Conservation (phyloP, 2,113 vertebrate species). For the pig (Sus scrofa) region DNA sequence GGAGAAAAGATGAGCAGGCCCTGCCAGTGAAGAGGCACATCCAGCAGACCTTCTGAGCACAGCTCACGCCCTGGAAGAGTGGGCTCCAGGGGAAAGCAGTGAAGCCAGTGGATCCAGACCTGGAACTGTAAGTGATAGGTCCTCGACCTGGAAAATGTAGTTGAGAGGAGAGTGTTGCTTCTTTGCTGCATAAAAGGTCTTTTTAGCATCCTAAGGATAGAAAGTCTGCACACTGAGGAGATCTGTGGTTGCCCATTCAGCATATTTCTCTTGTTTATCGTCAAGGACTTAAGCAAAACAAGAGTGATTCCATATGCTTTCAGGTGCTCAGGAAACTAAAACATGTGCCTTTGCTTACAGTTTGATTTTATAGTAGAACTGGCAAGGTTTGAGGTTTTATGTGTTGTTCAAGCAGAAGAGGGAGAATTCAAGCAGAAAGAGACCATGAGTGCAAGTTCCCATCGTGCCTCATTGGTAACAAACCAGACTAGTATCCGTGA, state of each 20-base stretch:
- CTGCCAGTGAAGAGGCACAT: background rate
- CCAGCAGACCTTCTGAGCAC: background rate
- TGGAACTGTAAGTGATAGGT: slow-evolving; percentile 61
- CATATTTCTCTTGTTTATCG: background rate
- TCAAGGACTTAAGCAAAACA: background rate
- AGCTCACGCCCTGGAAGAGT: slow-evolving; percentile 13
- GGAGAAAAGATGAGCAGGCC: background rate
- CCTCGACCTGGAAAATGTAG: background rate
- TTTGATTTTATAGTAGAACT: background rate
- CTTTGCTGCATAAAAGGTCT: background rate
- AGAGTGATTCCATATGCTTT: background rate
- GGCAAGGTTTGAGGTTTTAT: background rate
- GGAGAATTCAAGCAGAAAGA: background rate
- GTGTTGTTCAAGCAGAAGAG: background rate
- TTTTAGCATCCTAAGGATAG: background rate
- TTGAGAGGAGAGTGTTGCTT: background rate
- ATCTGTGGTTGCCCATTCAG: background rate
- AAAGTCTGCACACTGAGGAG: background rate
- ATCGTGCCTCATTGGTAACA: no score
- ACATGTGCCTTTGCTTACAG: background rate
- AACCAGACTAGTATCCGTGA: no score
- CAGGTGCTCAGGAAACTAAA: background rate
- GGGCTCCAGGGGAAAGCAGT: background rate
- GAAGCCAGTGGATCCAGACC: background rate
- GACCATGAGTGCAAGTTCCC: no score